A percentile compares a stretch with the other conserved stretches of the same genome.
Conservation (phyloP, 2,113 vertebrate genomes). For the Percina caprodes region DNA sequence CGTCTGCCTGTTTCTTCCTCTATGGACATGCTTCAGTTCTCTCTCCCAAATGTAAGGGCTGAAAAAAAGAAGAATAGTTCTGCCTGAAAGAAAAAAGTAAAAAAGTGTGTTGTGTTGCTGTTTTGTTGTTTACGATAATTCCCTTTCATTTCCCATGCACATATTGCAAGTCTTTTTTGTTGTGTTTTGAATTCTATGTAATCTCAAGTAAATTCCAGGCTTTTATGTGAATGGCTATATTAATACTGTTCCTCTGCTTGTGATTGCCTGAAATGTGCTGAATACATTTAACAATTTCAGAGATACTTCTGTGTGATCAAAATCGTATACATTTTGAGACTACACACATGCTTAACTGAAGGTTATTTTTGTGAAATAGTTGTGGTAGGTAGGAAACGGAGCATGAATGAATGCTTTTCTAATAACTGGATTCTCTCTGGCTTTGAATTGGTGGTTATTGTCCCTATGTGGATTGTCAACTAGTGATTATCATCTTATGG, state of each 20-base stretch:
- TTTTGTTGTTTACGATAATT: background rate
- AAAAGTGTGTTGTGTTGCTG: background rate
- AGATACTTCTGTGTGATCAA: background rate
- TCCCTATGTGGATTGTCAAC: constrained; percentile 30
- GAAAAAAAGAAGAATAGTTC: background rate
- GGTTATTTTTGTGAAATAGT: background rate
- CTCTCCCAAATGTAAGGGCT: constrained; percentile 25
- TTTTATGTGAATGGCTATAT: background rate
- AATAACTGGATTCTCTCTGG: background rate
- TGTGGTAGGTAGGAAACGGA: background rate
- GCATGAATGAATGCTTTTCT: background rate
- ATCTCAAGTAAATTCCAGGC: background rate
- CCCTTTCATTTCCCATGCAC: background rate
- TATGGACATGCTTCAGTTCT: constrained; percentile 49
- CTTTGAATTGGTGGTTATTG: constrained; percentile 13
- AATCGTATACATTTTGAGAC: background rate
- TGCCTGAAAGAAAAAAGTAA: background rate
- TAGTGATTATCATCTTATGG: constrained; percentile 23
- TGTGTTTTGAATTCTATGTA: background rate
- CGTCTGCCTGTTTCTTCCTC: constrained; percentile 32
- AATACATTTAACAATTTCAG: background rate
- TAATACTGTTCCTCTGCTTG: background rate
- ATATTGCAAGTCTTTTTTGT: background rate
- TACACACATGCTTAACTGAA: background rate
- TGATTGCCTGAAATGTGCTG: background rate